Evolutionary conservation across 2,797 vertebrate genomes (phyloP), one percentile per base, ranked within the genome.

Genomic region (Cossypha caffra): DNA sequence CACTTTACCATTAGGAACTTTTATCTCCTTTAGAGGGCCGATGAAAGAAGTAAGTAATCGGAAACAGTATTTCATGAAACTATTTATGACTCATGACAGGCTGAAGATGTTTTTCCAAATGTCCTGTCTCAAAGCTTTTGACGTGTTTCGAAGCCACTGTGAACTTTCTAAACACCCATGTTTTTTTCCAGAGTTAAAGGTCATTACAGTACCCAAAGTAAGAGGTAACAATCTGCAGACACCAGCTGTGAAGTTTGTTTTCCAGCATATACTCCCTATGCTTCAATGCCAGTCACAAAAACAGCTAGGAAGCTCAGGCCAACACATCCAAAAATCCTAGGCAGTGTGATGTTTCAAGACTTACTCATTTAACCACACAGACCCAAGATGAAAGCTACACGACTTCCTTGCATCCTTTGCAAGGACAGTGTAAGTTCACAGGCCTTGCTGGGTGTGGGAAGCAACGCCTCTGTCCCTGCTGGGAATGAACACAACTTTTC

Each of bases 111-210:
- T 93, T 61, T 61, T 59, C 57, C 48, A 26, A 37, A 28, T 5
- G 12, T 37, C 47, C 59, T 40, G 43, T 21, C 35, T 69, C 61
- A 57, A 52, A 77, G 33, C 14, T 67, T 80, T 13, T 10, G 35
- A 31, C 0, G 0, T 12, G 2, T 31, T 88, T 23, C 40, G 28
- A 88, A 93, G 48, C 5, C 38, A 54, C 0, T 1, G 42, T 1
- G 16, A 76, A 31, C 31, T 42, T 72, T 26, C 68, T n/a, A 16
- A 80, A 62, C 20, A 42, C 10, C 8, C 4, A 0, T 7, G 4
- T 6, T 33, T 66, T 55, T 72, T 42, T 11, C 23, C 55, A 38
- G 28, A 69, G 28, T 42, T 61, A 13, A 63, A 62, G n/a, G 37
- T 31, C 67, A 42, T 43, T 59, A 14, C 23, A 57, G 21, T 16